Conservation (phyloP, 2,113 vertebrate genomes). For the Bettongia penicillata region DNA sequence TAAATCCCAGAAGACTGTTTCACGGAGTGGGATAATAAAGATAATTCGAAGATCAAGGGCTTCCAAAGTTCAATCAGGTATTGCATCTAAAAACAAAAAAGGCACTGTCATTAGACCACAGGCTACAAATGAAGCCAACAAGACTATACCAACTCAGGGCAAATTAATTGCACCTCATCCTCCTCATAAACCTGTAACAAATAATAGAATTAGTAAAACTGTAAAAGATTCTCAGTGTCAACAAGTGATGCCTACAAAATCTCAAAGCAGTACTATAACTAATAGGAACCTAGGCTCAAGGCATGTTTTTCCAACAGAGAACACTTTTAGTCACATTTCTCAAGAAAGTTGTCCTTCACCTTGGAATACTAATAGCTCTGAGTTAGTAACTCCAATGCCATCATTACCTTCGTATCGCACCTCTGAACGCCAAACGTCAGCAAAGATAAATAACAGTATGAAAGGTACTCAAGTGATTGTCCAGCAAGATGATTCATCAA, state of each 20-base stretch:
- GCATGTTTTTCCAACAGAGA: slow-evolving; percentile 63
- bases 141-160: slow-evolving; percentile 81
- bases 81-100: slow-evolving; percentile 80
- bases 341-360: slow-evolving; percentile 65
- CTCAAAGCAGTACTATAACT: slow-evolving; percentile 62
- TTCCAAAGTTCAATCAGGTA: slow-evolving; percentile 72
- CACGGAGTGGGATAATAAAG: slow-evolving; percentile 74
- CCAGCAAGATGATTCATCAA: slow-evolving; percentile 71
- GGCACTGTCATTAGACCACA: slow-evolving; percentile 83
- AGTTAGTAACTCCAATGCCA: slow-evolving; percentile 70
- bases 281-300: slow-evolving; percentile 65
- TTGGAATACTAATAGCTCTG: slow-evolving; percentile 62
- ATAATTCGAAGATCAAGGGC: slow-evolving; percentile 79
- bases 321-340: slow-evolving; percentile 64
- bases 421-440: slow-evolving; percentile 71
- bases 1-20: slow-evolving; percentile 76
- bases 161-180: slow-evolving; percentile 85
- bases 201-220: slow-evolving; percentile 68
- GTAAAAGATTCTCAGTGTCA: slow-evolving; percentile 58
- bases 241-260: slow-evolving; percentile 55
- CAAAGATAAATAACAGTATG: slow-evolving; percentile 69
- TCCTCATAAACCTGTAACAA: slow-evolving; percentile 79
- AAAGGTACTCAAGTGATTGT: slow-evolving; percentile 41
- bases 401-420: slow-evolving; percentile 66
- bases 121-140: slow-evolving; percentile 81